These are phyloP conservation scores for Drosophila fuyamai DNA, from an alignment of 1,140 invertebrate species.

Conservation along the genomic window DNA sequence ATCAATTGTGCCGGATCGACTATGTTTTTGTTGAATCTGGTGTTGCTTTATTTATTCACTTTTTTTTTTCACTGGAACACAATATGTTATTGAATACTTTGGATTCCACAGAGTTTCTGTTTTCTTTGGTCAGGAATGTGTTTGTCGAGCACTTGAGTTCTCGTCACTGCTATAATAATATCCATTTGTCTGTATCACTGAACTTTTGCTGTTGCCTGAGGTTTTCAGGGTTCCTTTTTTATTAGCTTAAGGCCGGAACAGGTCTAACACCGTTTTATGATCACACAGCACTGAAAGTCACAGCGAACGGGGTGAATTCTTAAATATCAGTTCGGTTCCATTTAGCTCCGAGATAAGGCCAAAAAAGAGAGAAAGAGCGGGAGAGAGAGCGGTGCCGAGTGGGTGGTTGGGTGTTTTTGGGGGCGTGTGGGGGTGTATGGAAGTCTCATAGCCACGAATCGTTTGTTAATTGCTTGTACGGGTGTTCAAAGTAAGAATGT, in stretches of 20 bases:
- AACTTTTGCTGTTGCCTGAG: conserved; percentile 22
- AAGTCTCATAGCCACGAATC: conserved; percentile 53
- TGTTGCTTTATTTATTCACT: conserved; percentile 29
- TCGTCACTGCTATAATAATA: conserved; percentile 47
- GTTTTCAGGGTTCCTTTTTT: conserved; percentile 16
- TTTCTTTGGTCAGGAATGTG: conserved; percentile 53
- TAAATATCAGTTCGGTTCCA: conserved; percentile 63
- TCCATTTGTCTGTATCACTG: conserved; percentile 43
- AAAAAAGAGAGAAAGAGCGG: conserved; percentile 8
- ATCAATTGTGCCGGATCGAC: conserved; percentile 59
- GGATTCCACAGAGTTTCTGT: conserved; percentile 52
- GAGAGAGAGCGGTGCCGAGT: conserved; percentile 6
- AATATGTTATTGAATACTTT: conserved; percentile 56
- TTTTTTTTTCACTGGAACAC: conserved; percentile 20
- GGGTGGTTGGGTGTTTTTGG: neutral
- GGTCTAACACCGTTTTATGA: conserved; percentile 68
- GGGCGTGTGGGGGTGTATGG: neutral
- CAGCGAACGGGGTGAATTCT: conserved; percentile 47
- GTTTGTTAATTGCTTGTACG: conserved; percentile 83
- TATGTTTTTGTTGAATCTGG: conserved; percentile 12
- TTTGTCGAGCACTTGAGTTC: conserved; percentile 70
- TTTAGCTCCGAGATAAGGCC: conserved; percentile 13
- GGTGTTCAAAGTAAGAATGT: conserved; percentile 73
- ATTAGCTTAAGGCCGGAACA: conserved; percentile 11
- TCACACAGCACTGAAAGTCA: conserved; percentile 66